phyloP scores from a whole-genome alignment of 2,888 invertebrate genomes.

The Xestia c-nigrum region DNA sequence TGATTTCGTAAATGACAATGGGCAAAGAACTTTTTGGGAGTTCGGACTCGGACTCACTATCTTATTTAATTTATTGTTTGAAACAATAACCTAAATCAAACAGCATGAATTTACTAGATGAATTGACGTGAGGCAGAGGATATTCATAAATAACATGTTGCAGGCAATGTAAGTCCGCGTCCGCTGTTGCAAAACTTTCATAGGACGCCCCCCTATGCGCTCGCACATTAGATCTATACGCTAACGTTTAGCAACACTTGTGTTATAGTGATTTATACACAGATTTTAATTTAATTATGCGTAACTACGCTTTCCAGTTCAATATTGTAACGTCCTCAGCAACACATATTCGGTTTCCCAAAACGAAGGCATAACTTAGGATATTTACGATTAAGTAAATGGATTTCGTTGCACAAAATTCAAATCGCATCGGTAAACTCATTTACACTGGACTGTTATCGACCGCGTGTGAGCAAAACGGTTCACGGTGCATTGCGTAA shows the following conservation, averaged over 20 bases:
- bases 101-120: neutral
- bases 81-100: neutral
- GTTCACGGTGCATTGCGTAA: slow-evolving; percentile 49
- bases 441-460: slow-evolving; percentile 49
- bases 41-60: neutral
- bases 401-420: slow-evolving; percentile 58
- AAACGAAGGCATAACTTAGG: slow-evolving; percentile 40
- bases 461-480: slow-evolving; percentile 43
- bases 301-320: slow-evolving; percentile 59
- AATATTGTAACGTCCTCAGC: slow-evolving; percentile 58
- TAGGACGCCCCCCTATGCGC: slow-evolving; percentile 69
- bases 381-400: slow-evolving; percentile 56
- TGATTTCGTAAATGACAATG: neutral
- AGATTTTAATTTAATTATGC: slow-evolving; percentile 73
- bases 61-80: neutral
- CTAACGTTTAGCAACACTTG: slow-evolving; percentile 70
- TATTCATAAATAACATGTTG: slow-evolving; percentile 70
- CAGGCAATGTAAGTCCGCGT: slow-evolving; percentile 72
- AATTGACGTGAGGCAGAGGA: slow-evolving; percentile 61
- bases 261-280: slow-evolving; percentile 70
- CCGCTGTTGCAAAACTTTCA: slow-evolving; percentile 72
- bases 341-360: slow-evolving; percentile 42
- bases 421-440: slow-evolving; percentile 45
- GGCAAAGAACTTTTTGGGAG: neutral
- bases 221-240: slow-evolving; percentile 37